Base-by-base conservation (phyloP, 2,797 vertebrate species). In the Coregonus suidteri region DNA sequence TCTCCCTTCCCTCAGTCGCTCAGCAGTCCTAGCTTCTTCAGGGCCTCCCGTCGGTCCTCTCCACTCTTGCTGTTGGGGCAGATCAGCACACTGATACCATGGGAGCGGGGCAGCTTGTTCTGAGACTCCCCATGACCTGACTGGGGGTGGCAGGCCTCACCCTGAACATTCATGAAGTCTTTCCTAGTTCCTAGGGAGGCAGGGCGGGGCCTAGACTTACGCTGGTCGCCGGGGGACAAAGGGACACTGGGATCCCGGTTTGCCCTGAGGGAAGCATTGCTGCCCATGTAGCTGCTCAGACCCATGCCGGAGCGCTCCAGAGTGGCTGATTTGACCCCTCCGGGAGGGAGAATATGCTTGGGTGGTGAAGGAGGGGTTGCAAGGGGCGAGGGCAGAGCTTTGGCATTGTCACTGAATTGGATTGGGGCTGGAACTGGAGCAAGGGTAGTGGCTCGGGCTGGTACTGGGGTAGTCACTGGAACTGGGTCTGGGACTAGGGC, bases 21-120 rank as follows among this genome's bases (percentile, higher is more conserved):
- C 73, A 97, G 87, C 82, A 99, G 92, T 0, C 97, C 97, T 0
- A 99, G 91, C 85, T 96, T 98, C 90, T 86, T 97, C 81, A 99
- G 91, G 0, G 97, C 97, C 71, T 95, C 92, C 0, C 91, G 93
- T 1, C 94, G 93, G 71, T 96, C 90, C 31, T 94, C 95, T 0
- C 83, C 94, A 0, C 91, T 89, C 31, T 90, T 85, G 0, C 92
- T 88, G 0, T 91, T 94, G 0, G 97, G 96, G 54, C 94, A 93
- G 85, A 98, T 97, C 81, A 96, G 92, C 34, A 99, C 96, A 1
- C 96, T 99, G 87, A 98, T 88, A 0, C 94, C 95, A 2, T 94
- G 87, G 0, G 96, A 92, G 0, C 95, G 94, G 0, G 94, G 82
- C 0, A 94, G 83, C 75, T 92, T 94, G 64, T 90, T 88, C 78